Evolutionary conservation across 2,888 invertebrate genomes (phyloP), one percentile per base, ranked within the genome.

Genomic region (Cerastoderma edule): DNA sequence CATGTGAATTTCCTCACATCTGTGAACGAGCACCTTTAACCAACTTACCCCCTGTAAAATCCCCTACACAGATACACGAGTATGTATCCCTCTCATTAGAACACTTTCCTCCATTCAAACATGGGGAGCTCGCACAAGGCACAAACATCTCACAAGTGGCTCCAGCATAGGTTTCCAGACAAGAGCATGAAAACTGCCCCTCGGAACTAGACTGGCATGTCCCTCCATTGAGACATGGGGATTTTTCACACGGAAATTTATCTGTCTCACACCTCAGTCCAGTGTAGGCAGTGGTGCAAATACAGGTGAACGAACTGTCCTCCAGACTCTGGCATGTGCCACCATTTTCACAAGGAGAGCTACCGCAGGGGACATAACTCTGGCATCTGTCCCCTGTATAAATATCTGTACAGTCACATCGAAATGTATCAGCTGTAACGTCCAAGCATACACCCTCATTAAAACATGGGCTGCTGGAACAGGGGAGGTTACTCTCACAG

Each of bases 371-470:
- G 44, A 80, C 67, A 54, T 67, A 75, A 1, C 48, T 65, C 44
- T 83, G 78, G 71, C 85, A 85, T 13, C n/a, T 56, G 30, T 75
- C 57, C 6, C 90, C 90, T n/a, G 83, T 83, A 56, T 84, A 76
- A 1, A 69, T 70, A 6, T 67, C 30, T 2, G 80, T 75, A 83
- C 90, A 90, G 0, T 73, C 8, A 67, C 89, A 90, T 32, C 30
- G 67, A 19, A 63, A 80, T 56, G 73, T 79, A 13, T 63, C 64
- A 30, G 75, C 72, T 3, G 75, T 70, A 30, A 63, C 72, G 72
- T 85, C 82, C 8, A 82, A 54, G 82, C 94, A 94, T 24, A 83
- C 86, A 32, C 89, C 92, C 39, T 76, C 79, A 46, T 77, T 78
- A 22, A 81, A 32, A 73, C 89, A 89, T 8, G 87, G 87, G 30